Base-by-base conservation (phyloP, 23 tunicate species). In the Styela plicata region DNA sequence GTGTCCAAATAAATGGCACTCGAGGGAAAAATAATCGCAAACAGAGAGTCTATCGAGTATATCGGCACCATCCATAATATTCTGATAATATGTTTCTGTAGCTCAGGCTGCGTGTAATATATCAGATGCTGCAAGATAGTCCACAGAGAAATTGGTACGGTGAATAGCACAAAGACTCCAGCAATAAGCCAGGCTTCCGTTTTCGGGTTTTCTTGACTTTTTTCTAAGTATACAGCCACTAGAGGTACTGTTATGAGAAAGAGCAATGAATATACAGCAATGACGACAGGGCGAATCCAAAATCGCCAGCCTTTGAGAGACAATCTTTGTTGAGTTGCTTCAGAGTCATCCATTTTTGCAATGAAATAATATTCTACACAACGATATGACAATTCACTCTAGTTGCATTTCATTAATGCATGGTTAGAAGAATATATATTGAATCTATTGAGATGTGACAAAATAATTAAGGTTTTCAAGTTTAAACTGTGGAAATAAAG, bases 41-140 rank as follows among this genome's bases (percentile, higher is more conserved):
- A 74, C 89, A 86, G 90, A 78, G 91, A 81, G 78, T 95, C 99
- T 24, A 95, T 86, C 1, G 96, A 87, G 69, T 95, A 95, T 32
- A 95, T 75, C 13, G 99, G 99, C 33, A 90, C 99, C 96, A 95
- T 90, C 91, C 89, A 89, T 21, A 90, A 63, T 20, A 95, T 86
- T 74, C 96, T 65, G 57, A 90, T 84, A 33, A 95, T 95, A 19
- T 96, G 99, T 57, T 87, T 90, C 62, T 95, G 99, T 30, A 95
- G 81, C 52, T 95, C 99, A 0, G 99, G 96, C 63, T 95, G 99
- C 52, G 92, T 90, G 84, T 86, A 95, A 64, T 95, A 83, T 24
- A 95, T 87, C 19, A 95, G 79, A 69, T 95, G 99, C 68, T 95
- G 87, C 64, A 94, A 26, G 13, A 94, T 94, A 30, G 99, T 85